A percentile compares a stretch with the other conserved stretches of the same genome.
Conservation (phyloP, 2,797 vertebrate species). For the Gallinago solitaria region DNA sequence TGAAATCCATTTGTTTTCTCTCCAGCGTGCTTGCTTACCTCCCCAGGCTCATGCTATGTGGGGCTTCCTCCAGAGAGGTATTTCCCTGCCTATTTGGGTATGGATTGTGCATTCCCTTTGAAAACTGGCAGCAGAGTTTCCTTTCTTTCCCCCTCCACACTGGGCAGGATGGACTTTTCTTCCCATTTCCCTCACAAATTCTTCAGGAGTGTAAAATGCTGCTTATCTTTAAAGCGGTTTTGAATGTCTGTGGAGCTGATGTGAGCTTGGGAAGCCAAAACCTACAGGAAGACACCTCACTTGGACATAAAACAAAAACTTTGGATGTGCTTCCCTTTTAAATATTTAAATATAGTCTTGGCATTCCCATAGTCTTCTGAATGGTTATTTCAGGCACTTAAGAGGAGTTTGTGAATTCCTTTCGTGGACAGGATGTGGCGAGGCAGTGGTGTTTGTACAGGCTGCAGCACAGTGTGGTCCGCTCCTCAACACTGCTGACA, state of each 20-base stretch:
- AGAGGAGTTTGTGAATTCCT: not conserved
- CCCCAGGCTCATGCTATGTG: not conserved
- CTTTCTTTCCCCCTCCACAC: not conserved
- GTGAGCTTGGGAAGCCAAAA: not conserved
- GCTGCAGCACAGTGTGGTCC: not conserved
- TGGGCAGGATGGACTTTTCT: not conserved
- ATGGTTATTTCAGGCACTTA: not conserved
- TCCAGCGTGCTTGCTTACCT: not conserved
- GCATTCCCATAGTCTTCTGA: not conserved
- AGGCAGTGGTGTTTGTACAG: not conserved
- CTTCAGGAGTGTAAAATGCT: not conserved
- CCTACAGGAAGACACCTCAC: not conserved
- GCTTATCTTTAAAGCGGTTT: not conserved
- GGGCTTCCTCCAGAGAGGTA: not conserved
- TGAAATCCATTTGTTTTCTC: constrained; percentile 33
- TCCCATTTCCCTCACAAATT: not conserved
- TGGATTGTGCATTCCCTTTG: not conserved
- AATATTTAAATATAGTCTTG: not conserved
- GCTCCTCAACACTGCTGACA: not conserved
- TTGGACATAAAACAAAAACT: not conserved
- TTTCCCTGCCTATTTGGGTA: not conserved
- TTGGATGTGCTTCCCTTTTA: not conserved
- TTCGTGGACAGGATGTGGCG: fast-evolving
- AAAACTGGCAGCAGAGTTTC: not conserved
- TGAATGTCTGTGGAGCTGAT: not conserved